A percentile compares a stretch with the other conserved stretches of the same genome.
Conservation (phyloP, 2,888 invertebrate species). For the Hirtodrosophila alboralis region DNA sequence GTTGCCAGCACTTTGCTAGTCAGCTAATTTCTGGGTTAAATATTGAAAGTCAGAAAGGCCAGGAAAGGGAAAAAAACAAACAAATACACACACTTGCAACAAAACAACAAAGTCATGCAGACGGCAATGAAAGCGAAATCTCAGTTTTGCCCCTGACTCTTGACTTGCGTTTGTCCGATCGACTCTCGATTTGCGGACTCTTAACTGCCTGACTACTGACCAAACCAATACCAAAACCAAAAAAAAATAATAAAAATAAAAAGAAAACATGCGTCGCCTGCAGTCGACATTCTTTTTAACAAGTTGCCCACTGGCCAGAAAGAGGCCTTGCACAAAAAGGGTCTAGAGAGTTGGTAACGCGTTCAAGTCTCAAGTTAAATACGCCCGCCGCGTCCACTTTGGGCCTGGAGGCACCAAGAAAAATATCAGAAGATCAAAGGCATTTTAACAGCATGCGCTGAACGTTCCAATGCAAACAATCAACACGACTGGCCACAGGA, state of each 20-base stretch:
- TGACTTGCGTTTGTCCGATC: constrained; percentile 33
- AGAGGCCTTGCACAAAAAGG: constrained; percentile 60
- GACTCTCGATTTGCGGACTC: constrained; percentile 40
- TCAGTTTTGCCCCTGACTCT: constrained; percentile 27
- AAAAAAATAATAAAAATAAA: constrained; percentile 15
- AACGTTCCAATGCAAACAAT: constrained; percentile 75
- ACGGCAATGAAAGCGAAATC: constrained; percentile 77
- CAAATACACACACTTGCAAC: no score
- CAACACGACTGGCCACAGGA: constrained; percentile 69
- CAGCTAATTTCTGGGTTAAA: constrained; percentile 78
- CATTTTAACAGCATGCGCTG: constrained; percentile 76
- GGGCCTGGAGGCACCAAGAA: constrained; percentile 40
- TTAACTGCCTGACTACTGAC: constrained; percentile 45
- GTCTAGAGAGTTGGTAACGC: constrained; percentile 40
- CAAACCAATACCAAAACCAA: constrained; percentile 15
- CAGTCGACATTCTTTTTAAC: constrained; percentile 79
- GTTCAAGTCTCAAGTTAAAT: constrained; percentile 76
- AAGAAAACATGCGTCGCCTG: constrained; percentile 67
- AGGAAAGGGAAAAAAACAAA: constrained; percentile 1
- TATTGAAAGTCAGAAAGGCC: constrained; percentile 51
- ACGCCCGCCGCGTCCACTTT: constrained; percentile 75
- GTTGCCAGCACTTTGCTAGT: constrained; percentile 34
- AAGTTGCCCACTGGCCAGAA: constrained; percentile 63
- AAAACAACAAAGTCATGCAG: constrained; percentile 61
- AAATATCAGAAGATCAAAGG: constrained; percentile 82